phyloP scores from a whole-genome alignment of 2,113 vertebrate genomes.

The Siniperca chuatsi region DNA sequence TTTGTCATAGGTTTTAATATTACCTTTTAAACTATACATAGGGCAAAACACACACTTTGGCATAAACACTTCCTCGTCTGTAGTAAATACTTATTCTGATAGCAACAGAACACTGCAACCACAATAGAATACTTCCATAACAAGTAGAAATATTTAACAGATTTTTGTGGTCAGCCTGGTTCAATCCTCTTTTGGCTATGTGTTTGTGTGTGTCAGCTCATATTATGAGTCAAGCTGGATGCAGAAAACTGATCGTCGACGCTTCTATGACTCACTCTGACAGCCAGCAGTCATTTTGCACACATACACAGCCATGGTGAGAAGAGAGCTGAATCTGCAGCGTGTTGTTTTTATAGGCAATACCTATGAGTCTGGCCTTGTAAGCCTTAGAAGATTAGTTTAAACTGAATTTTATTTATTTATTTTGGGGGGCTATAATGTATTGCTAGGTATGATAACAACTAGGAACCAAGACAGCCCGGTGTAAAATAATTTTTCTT shows the following conservation, averaged over 20 bases:
- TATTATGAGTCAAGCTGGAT: conserved; percentile 23
- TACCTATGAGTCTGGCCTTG: not conserved
- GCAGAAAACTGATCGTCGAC: conserved; percentile 9
- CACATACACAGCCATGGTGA: conserved; percentile 5
- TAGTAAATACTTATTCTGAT: not conserved
- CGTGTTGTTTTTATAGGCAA: not conserved
- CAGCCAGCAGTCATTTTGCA: conserved; percentile 26
- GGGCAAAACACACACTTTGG: not conserved
- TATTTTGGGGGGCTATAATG: not conserved
- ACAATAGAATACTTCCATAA: not conserved
- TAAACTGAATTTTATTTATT: not conserved
- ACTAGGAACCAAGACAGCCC: not conserved
- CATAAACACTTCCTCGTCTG: not conserved
- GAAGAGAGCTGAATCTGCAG: conserved; percentile 14
- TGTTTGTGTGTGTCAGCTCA: conserved; percentile 7
- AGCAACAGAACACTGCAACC: not conserved
- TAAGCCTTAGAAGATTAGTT: not conserved
- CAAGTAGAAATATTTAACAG: not conserved
- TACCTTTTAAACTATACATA: not conserved
- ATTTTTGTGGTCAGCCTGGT: not conserved
- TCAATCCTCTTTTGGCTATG: not conserved
- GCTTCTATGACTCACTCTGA: conserved; percentile 7
- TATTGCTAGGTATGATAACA: not conserved
- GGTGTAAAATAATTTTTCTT: not conserved
- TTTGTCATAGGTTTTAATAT: too few species aligned